Base-by-base conservation (phyloP, 2,797 vertebrate species). In the Xenopus petersii region DNA sequence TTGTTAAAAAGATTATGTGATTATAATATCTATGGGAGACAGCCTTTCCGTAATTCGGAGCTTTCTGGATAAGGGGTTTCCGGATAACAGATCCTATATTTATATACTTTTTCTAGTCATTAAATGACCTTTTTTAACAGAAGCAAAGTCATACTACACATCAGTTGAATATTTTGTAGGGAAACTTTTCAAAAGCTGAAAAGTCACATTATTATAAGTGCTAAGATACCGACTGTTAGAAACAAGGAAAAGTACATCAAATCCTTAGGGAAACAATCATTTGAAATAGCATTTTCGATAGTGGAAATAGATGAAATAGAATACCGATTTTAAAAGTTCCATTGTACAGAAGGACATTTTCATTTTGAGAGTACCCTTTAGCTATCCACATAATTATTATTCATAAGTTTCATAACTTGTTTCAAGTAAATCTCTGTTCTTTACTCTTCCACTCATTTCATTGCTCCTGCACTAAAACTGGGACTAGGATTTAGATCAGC, bases 311-410 rank as follows among this genome's bases (percentile, higher is more conserved):
- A 69, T 69, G 15, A 69, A 58, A 42, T 58, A 21, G 15, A 16
- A 58, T 69, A 58, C 67, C 58, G 8, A 21, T 61, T 61, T 24
- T 12, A 67, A 33, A 55, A 17, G 42, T 58, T 21, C 5, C 4
- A 5, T 42, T 42, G 36, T 5, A 42, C 54, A 56, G 4, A 58
- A 26, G 58, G 67, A 61, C 56, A 58, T 61, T 61, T 30, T 0
- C 24, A 61, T 7, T 24, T 24, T 13, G 10, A 24, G 59, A 58
- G 6, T 58, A 56, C 26, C 67, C 51, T 69, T 30, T 46, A 15
- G 54, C 54, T 61, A n/a, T 61, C 59, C 26, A n/a, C 59, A 36
- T 67, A 67, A 49, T 67, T 69, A 69, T 69, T 56, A 69, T 69
- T 69, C 67, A 69, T 69, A 58, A 42, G 30, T 69, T 69, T 9